Conservation (phyloP, 2,888 invertebrate species). For the Suillia variegata region DNA sequence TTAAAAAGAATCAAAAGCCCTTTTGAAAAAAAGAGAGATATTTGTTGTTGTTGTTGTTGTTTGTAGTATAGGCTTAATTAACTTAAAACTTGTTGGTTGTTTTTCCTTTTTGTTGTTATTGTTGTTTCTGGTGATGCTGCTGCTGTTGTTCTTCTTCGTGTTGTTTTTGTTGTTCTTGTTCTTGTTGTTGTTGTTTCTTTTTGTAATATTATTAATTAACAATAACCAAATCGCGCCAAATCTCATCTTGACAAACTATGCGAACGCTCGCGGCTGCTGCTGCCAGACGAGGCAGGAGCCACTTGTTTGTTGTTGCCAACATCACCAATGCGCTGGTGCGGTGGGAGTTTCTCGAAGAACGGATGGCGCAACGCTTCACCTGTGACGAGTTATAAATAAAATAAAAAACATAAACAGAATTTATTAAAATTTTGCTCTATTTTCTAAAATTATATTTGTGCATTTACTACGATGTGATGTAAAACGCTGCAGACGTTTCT, state of each 20-base stretch:
- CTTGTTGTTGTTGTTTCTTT: slow-evolving; percentile 31
- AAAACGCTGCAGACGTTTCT: no score
- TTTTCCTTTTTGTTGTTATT: slow-evolving; percentile 13
- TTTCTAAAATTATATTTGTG: no score
- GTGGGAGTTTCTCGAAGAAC: slow-evolving; percentile 87
- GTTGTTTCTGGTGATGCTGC: slow-evolving; percentile 14
- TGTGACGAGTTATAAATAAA: slow-evolving; percentile 28
- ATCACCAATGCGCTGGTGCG: slow-evolving; percentile 75
- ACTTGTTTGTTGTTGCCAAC: slow-evolving; percentile 44
- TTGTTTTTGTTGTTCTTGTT: slow-evolving; percentile 5
- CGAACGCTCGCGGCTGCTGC: slow-evolving; percentile 68
- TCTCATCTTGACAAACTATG: slow-evolving; percentile 63
- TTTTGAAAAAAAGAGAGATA: no score
- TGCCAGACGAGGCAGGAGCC: slow-evolving; percentile 51
- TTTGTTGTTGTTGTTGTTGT: slow-evolving; percentile 5
- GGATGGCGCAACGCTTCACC: slow-evolving; percentile 88
- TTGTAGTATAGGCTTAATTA: background rate
- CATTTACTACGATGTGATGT: no score
- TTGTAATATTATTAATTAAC: slow-evolving; percentile 53
- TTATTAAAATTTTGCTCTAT: no score
- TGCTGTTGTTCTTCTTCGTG: background rate
- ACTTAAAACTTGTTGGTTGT: background rate
- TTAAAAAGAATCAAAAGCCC: no score
- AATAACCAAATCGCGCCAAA: slow-evolving; percentile 63
- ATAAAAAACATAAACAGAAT: background rate